These are phyloP conservation scores for Eupristina koningsbergeri DNA, from an alignment of 1,140 invertebrate species.

Conservation along the genomic window DNA sequence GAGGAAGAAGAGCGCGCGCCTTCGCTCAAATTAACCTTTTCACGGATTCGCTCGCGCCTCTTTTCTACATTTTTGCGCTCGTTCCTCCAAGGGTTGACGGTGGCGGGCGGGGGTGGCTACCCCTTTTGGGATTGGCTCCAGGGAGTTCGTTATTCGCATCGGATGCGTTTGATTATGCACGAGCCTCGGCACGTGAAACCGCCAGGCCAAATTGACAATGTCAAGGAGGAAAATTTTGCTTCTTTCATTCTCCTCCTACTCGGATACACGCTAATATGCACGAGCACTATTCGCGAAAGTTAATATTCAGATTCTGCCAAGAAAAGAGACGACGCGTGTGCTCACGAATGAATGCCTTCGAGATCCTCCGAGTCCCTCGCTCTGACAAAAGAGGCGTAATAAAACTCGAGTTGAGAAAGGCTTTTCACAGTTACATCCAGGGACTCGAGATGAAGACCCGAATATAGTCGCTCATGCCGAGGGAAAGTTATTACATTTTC, in stretches of 20 bases:
- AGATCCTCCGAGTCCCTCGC: background rate
- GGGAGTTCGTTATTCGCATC: background rate
- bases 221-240: background rate
- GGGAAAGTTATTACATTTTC: background rate
- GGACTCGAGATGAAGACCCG: background rate
- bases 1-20: background rate
- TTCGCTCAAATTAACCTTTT: slow-evolving; percentile 29
- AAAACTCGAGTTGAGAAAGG: background rate
- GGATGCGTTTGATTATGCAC: too few relatives aligned
- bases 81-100: background rate
- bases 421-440: background rate
- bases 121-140: background rate
- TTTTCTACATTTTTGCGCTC: background rate
- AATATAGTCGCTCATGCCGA: background rate
- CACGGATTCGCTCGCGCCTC: background rate
- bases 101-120: background rate
- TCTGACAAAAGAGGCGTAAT: background rate
- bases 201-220: too few relatives aligned
- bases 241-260: background rate
- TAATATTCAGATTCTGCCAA: background rate
- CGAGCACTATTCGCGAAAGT: background rate
- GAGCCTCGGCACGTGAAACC: background rate
- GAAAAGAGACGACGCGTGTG: background rate
- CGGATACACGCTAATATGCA: background rate
- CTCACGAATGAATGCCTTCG: background rate